These are phyloP conservation scores for Tetrao urogallus DNA, from an alignment of 2,113 vertebrate genomes.

Conservation along the genomic window DNA sequence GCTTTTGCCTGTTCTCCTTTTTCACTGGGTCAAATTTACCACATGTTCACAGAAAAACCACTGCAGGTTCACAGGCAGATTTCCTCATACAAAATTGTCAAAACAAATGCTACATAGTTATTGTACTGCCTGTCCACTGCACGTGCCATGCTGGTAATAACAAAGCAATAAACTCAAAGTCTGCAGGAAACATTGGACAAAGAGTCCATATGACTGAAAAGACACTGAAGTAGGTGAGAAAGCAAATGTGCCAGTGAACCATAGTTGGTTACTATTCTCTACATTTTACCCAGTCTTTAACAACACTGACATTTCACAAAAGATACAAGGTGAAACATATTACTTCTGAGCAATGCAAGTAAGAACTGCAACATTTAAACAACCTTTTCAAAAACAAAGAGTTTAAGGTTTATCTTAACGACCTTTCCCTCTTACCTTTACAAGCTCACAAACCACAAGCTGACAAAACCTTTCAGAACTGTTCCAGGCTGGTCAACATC, in stretches of 20 bases:
- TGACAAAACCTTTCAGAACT: constrained; percentile 14
- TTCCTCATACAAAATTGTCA: neutral
- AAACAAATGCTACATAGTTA: neutral
- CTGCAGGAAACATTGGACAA: neutral
- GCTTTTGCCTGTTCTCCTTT: neutral
- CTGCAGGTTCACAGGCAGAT: neutral
- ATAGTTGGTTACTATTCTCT: neutral
- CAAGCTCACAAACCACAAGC: neutral
- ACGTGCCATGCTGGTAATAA: neutral
- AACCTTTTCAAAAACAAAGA: constrained; percentile 48
- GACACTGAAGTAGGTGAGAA: neutral
- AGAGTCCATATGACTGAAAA: neutral
- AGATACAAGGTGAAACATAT: constrained; percentile 21
- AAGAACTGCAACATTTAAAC: neutral
- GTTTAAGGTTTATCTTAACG: constrained; percentile 29
- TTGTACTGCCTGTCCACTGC: neutral
- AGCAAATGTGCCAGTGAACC: neutral
- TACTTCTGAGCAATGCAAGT: neutral
- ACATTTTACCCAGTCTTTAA: neutral
- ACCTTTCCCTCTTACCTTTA: constrained; percentile 25
- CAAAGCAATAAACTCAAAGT: neutral
- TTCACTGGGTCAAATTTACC: neutral
- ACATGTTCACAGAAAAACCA: neutral
- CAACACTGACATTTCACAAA: neutral
- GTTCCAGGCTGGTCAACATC: neutral